Base-by-base conservation (phyloP, 2,888 invertebrate species). In the Oligia latruncula region DNA sequence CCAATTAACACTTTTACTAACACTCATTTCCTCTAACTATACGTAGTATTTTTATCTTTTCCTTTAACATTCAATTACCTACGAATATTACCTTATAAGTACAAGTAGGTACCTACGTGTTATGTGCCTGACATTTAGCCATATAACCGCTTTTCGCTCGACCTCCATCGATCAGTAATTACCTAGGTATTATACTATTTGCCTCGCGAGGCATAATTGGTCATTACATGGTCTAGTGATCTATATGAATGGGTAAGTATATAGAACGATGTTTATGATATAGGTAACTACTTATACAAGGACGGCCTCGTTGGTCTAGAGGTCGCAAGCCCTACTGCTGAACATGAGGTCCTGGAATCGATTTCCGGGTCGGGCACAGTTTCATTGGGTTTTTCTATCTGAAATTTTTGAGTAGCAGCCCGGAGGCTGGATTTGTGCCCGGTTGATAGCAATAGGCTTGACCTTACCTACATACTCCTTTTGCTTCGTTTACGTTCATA, bases 141-240 rank as follows among this genome's bases (percentile, higher is more conserved):
- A 55, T 35, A 58, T 29, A 70, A 68, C 75, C 71, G 67, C 55
- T 79, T 76, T 80, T 80, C 76, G 71, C 46, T 46, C 23, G 87
- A 84, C 84, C 82, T 82, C 76, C 74, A 2, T 17, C 29, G 29
- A 66, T 66, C 58, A 75, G 71, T 74, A 81, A 67, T 72, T 74
- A 77, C 29, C 46, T 65, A 81, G 46, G 23, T 60, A 77, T 17
- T 29, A 74, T 72, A 66, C n/a, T 46, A 65, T 60, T 8, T 64
- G 65, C 64, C 29, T 68, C 35, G 20, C 66, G 49, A 70, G 73
- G 35, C 52, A 62, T 84, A 66, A 74, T 62, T 23, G 35, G 40
- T 74, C 46, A 82, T 87, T 80, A 80, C 78, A 83, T 74, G 87
- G 79, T 87, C 82, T 78, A 80, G 17, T 71, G 74, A 13, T 29